A percentile compares a stretch with the other conserved stretches of the same genome.
These are phyloP conservation scores for Drosophila koepferae DNA, from an alignment of 2,888 invertebrate genomes.

Conservation along the genomic window DNA sequence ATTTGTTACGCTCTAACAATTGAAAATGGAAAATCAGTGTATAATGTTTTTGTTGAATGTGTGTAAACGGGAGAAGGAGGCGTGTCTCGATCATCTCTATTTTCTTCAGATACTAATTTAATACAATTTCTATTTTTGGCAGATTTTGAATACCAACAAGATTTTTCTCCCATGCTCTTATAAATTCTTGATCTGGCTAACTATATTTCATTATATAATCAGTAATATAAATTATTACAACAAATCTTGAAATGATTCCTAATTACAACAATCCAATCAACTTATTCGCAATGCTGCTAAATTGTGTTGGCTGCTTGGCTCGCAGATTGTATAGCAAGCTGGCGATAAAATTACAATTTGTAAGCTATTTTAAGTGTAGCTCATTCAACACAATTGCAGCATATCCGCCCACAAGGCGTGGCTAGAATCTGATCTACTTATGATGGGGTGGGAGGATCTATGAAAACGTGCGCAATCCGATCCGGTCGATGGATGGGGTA, in stretches of 20 bases:
- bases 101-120: too few relatives aligned
- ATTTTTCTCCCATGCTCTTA: not conserved
- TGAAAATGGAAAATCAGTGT: too few relatives aligned
- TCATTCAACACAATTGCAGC: constrained; percentile 21
- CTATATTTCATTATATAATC: not conserved
- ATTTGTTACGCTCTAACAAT: too few relatives aligned
- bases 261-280: not conserved
- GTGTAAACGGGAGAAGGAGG: too few relatives aligned
- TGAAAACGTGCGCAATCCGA: constrained; percentile 3
- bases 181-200: not conserved
- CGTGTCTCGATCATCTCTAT: too few relatives aligned
- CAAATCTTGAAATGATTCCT: not conserved
- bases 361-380: constrained; percentile 35
- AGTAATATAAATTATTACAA: not conserved
- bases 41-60: too few relatives aligned
- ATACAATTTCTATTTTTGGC: too few relatives aligned
- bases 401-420: constrained; percentile 6
- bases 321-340: constrained; percentile 46
- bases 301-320: constrained; percentile 12
- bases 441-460: not conserved
- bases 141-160: too few relatives aligned
- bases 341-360: constrained; percentile 49
- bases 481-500: not conserved
- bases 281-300: not conserved
- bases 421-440: not conserved